Conservation (phyloP, 2,888 invertebrate genomes). For the Apocheima hispidaria region DNA sequence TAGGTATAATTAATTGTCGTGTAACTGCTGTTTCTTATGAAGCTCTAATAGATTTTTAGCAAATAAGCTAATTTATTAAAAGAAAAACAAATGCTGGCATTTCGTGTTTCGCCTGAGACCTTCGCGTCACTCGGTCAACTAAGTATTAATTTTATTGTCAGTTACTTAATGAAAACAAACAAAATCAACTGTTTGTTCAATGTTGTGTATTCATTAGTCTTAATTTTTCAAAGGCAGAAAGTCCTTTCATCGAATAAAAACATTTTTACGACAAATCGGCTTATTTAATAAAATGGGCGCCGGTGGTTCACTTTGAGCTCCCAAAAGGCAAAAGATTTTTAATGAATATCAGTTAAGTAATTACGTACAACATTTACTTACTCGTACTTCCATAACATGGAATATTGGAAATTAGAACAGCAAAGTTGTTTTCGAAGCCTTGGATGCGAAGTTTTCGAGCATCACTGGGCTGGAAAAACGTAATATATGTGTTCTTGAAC, state of each 20-base stretch:
- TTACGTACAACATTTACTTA: not conserved
- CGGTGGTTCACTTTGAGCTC: slow-evolving; percentile 5
- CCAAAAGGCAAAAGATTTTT: slow-evolving; percentile 5
- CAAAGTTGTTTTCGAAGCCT: not conserved
- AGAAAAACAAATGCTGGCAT: no score
- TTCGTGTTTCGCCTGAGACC: no score
- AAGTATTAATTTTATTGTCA: not conserved
- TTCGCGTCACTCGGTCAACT: no score
- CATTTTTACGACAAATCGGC: slow-evolving; percentile 21
- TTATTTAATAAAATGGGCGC: slow-evolving; percentile 13
- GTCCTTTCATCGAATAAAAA: slow-evolving; percentile 27
- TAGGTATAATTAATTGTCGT: no score
- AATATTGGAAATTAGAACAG: not conserved
- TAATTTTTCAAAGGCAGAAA: slow-evolving; percentile 24
- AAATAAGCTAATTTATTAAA: no score
- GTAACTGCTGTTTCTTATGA: no score
- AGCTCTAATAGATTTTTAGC: no score
- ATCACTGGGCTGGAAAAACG: slow-evolving; percentile 9
- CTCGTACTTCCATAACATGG: not conserved
- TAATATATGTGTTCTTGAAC: slow-evolving; percentile 1
- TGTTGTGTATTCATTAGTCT: slow-evolving; percentile 22
- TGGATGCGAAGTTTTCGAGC: not conserved
- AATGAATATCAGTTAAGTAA: slow-evolving; percentile 5
- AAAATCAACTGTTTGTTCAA: slow-evolving; percentile 16
- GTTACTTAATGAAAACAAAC: not conserved